Conservation (phyloP, 2,888 invertebrate genomes). For the Polyommatus iphigenia region DNA sequence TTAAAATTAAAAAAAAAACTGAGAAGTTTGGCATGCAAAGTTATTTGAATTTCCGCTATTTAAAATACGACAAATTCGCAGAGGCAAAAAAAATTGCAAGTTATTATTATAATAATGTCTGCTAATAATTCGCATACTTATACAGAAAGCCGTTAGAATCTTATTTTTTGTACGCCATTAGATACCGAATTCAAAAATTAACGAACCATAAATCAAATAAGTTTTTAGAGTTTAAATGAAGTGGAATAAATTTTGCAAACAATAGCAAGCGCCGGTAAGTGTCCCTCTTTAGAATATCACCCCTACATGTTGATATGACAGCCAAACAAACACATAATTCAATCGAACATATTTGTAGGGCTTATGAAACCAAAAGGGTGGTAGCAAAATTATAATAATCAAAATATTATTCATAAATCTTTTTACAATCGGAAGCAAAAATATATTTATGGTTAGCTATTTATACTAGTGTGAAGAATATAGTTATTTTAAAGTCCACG, state of each 20-base stretch:
- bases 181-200: not conserved
- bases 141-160: not conserved
- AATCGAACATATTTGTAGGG: constrained; percentile 17
- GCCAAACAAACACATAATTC: constrained; percentile 26
- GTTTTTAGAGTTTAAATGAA: not conserved
- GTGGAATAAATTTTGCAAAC: not conserved
- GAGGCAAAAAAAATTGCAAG: not conserved
- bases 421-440: not conserved
- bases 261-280: not conserved
- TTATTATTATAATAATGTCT: too few species aligned
- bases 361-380: not conserved
- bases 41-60: too few species aligned
- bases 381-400: not conserved
- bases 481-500: not conserved
- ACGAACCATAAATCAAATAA: not conserved
- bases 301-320: constrained; percentile 9
- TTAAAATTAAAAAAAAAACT: too few species aligned
- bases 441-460: not conserved
- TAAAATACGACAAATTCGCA: too few species aligned
- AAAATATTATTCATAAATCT: constrained; percentile 5
- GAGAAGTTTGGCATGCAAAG: too few species aligned
- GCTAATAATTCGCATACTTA: not conserved
- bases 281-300: not conserved
- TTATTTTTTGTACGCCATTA: not conserved
- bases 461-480: not conserved